Conservation (phyloP, 2,888 invertebrate species). For the Trichogramma evanescens region DNA sequence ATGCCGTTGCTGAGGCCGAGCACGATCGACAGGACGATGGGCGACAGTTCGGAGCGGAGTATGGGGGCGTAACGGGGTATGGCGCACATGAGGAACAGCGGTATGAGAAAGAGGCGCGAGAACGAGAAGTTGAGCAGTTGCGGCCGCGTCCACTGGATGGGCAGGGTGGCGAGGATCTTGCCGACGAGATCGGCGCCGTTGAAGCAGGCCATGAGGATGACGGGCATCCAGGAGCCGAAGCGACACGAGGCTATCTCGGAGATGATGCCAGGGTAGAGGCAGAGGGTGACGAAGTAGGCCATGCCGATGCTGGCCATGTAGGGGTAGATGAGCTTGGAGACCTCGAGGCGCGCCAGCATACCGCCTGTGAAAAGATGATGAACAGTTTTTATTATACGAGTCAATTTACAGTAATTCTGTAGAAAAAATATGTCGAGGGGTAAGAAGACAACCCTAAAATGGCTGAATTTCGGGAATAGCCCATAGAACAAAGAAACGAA, state of each 20-base stretch:
- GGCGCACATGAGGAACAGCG: slow-evolving; percentile 74
- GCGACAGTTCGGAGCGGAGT: slow-evolving; percentile 59
- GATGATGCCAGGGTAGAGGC: slow-evolving; percentile 83
- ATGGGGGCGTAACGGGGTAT: slow-evolving; percentile 70
- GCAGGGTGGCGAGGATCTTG: slow-evolving; percentile 73
- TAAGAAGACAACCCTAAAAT: too few relatives aligned
- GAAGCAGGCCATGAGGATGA: slow-evolving; percentile 81
- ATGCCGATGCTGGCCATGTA: slow-evolving; percentile 85
- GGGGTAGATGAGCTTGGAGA: slow-evolving; percentile 77
- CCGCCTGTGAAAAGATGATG: too few relatives aligned
- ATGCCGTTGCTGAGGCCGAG: slow-evolving; percentile 81
- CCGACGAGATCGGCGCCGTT: slow-evolving; percentile 82
- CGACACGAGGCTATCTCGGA: slow-evolving; percentile 81
- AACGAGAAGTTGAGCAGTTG: slow-evolving; percentile 71
- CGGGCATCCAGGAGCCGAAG: slow-evolving; percentile 84
- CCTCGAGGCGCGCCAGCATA: slow-evolving; percentile 66
- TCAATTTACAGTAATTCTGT: background rate
- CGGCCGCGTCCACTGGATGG: slow-evolving; percentile 76
- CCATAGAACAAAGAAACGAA: too few relatives aligned
- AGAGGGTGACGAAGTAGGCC: slow-evolving; percentile 84
- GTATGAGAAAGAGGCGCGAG: slow-evolving; percentile 68
- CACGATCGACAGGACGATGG: slow-evolving; percentile 60
- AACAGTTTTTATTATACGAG: too few relatives aligned
- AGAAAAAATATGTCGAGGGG: too few relatives aligned
- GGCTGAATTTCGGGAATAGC: too few relatives aligned